Evolutionary conservation across 2,113 vertebrate species (phyloP).

Genomic region (Harpagus bidentatus): DNA sequence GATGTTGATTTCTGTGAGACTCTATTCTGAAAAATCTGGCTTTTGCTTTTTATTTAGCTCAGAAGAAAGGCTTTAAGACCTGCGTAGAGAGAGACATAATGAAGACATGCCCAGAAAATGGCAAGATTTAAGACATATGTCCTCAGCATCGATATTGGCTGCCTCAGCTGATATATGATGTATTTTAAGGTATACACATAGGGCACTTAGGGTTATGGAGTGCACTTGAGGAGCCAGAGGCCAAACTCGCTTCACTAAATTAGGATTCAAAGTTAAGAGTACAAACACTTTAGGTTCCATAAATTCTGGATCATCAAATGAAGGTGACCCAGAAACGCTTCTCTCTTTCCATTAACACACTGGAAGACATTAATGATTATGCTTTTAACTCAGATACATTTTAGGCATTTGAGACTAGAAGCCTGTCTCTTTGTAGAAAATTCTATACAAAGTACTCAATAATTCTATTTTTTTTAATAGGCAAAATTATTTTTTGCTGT

Average conservation of each 20-base stretch:
- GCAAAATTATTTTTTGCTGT: neutral
- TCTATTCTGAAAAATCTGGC: neutral
- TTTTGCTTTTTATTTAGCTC: neutral
- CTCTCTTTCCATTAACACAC: neutral
- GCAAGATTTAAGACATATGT: neutral
- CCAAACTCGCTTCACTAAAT: neutral
- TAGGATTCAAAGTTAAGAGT: neutral
- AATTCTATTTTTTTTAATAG: neutral
- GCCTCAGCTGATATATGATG: neutral
- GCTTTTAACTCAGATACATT: neutral
- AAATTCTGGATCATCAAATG: neutral
- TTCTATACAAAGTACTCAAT: neutral
- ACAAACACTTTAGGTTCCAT: neutral
- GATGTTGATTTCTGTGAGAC: neutral
- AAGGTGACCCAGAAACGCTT: neutral
- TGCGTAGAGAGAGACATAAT: neutral
- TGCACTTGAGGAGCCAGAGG: neutral
- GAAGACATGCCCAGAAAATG: neutral
- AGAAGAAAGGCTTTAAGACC: neutral
- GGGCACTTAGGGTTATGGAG: neutral
- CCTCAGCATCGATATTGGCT: neutral
- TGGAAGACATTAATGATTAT: neutral
- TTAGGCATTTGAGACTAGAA: neutral
- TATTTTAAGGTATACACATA: neutral
- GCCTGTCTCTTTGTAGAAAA: neutral